Percentiles rank a stretch among this genome's conserved stretches.
phyloP scores from a whole-genome alignment of 2,888 invertebrate genomes.

The Exocentrus adspersus region DNA sequence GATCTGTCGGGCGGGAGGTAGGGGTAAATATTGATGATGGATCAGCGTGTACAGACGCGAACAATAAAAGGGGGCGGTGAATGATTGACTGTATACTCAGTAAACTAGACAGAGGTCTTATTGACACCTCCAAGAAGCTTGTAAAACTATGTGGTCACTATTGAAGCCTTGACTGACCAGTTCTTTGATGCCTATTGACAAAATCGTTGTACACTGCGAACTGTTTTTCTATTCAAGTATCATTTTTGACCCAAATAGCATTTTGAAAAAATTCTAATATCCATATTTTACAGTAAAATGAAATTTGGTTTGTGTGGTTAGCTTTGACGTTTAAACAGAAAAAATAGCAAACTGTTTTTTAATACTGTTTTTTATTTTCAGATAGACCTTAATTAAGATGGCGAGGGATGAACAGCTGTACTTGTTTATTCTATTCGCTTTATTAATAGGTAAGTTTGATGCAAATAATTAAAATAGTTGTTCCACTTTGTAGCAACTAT shows the following conservation, averaged over 20 bases:
- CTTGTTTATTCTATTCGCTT: constrained; percentile 16
- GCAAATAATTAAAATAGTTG: background rate
- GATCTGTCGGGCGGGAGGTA: background rate
- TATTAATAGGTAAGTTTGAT: constrained; percentile 10
- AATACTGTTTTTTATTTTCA: constrained; percentile 17
- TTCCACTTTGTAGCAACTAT: no score
- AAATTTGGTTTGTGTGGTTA: background rate
- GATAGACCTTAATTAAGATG: constrained; percentile 28
- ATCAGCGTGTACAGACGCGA: background rate
- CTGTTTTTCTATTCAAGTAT: no score
- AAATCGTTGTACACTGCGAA: no score
- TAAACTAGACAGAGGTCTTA: no score
- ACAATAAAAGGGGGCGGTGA: background rate
- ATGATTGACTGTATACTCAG: no score
- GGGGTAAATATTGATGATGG: background rate
- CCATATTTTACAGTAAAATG: background rate
- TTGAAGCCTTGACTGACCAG: no score
- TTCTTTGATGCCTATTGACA: no score
- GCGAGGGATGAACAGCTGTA: constrained; percentile 23
- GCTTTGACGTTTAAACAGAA: background rate
- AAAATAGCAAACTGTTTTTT: background rate
- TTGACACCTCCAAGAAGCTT: no score
- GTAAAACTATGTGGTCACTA: no score
- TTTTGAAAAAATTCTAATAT: no score
- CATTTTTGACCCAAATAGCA: no score